Conservation (phyloP, 2,888 invertebrate species). For the Perizoma affinitatum region DNA sequence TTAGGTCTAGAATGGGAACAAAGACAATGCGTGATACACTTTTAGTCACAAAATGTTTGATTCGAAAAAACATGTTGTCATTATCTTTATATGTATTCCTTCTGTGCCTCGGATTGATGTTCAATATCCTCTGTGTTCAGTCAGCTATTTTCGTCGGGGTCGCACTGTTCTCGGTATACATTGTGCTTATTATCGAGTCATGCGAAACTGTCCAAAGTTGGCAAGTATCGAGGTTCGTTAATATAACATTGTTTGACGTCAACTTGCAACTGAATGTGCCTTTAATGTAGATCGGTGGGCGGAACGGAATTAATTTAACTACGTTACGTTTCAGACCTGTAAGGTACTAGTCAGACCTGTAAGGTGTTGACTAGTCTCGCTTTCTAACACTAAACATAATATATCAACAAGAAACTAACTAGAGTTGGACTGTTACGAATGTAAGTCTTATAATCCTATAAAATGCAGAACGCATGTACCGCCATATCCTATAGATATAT, state of each 20-base stretch:
- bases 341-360: slow-evolving; percentile 25
- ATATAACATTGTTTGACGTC: slow-evolving; percentile 50
- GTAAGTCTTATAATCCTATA: too few species aligned
- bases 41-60: too few species aligned
- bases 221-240: slow-evolving; percentile 43
- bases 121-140: too few species aligned
- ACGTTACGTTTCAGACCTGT: slow-evolving; percentile 36
- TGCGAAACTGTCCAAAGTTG: slow-evolving; percentile 36
- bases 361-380: slow-evolving; percentile 27
- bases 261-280: slow-evolving; percentile 43
- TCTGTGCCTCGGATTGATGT: too few species aligned
- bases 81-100: too few species aligned
- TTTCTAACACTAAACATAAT: slow-evolving; percentile 14
- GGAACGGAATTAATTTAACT: slow-evolving; percentile 39
- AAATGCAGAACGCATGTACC: too few species aligned
- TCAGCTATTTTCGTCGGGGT: too few species aligned
- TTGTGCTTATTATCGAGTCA: background rate
- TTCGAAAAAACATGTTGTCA: too few species aligned
- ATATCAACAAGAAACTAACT: background rate
- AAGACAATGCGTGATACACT: too few species aligned
- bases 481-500: too few species aligned
- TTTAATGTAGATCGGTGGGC: slow-evolving; percentile 37
- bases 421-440: too few species aligned
- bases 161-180: background rate
- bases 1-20: too few species aligned